Conservation (phyloP, 2,797 vertebrate species). For the Austrolebias charrua region DNA sequence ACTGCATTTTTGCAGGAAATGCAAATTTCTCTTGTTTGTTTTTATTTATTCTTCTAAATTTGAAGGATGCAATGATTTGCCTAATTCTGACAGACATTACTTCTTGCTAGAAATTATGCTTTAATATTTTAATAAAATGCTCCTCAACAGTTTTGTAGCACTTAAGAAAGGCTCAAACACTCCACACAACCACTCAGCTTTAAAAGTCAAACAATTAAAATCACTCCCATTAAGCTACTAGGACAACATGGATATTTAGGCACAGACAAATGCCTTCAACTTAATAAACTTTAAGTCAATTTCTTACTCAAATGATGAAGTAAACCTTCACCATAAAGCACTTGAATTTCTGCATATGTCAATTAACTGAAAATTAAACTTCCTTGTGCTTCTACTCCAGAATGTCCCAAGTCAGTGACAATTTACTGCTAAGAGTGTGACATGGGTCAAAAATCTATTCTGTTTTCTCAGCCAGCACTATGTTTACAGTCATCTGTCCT, state of each 20-base stretch:
- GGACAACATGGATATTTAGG: too few species aligned
- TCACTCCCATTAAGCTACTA: too few species aligned
- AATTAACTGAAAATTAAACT: not conserved
- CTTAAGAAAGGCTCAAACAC: too few species aligned
- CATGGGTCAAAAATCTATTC: slow-evolving; percentile 14
- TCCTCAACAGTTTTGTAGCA: too few species aligned
- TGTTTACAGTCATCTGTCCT: slow-evolving; percentile 59
- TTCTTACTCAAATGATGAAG: not conserved
- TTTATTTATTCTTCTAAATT: not conserved
- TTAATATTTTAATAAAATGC: not conserved
- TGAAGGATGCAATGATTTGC: not conserved
- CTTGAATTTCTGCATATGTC: not conserved
- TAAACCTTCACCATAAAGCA: not conserved
- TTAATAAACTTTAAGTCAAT: not conserved
- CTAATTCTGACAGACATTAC: too few species aligned
- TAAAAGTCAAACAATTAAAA: too few species aligned
- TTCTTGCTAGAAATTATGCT: too few species aligned
- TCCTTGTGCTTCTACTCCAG: not conserved
- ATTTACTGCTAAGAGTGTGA: slow-evolving; percentile 24
- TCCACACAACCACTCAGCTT: too few species aligned
- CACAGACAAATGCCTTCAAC: too few species aligned
- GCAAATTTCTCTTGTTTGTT: too few species aligned
- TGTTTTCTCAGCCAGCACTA: slow-evolving; percentile 15
- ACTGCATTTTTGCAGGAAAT: too few species aligned
- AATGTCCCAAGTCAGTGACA: slow-evolving; percentile 7